These are phyloP conservation scores for Typhlichthys eigenmanni DNA, from an alignment of 2,797 vertebrate species.

Conservation along the genomic window DNA sequence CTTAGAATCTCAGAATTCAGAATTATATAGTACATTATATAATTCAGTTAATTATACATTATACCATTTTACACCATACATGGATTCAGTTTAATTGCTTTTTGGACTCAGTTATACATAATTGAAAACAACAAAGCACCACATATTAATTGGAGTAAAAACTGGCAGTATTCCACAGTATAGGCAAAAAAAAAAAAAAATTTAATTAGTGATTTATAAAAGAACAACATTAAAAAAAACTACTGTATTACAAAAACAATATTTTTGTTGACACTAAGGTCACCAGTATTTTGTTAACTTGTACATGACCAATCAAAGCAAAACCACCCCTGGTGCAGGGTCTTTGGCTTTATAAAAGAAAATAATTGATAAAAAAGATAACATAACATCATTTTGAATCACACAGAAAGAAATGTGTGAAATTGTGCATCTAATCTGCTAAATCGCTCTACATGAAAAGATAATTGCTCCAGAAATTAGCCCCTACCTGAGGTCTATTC, in stretches of 20 bases:
- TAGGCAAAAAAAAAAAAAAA: too few relatives aligned
- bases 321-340: slow-evolving; percentile 46
- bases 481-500: slow-evolving; percentile 97
- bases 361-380: slow-evolving; percentile 80
- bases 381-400: slow-evolving; percentile 84
- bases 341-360: slow-evolving; percentile 74
- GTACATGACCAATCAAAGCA: slow-evolving; percentile 31
- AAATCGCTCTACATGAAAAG: slow-evolving; percentile 99
- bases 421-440: slow-evolving; percentile 99
- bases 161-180: too few relatives aligned
- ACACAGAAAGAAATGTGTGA: slow-evolving; percentile 88
- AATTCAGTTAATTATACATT: slow-evolving; percentile 43
- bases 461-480: slow-evolving; percentile 99
- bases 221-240: too few relatives aligned
- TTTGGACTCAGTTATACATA: background rate
- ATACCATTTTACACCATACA: slow-evolving; percentile 15
- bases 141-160: too few relatives aligned
- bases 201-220: too few relatives aligned
- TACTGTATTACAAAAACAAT: too few relatives aligned
- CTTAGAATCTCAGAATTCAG: slow-evolving; percentile 32
- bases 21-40: slow-evolving; percentile 20
- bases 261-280: slow-evolving; percentile 7
- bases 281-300: slow-evolving; percentile 37
- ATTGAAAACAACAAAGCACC: background rate
- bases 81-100: background rate